phyloP scores from a whole-genome alignment of 1,140 invertebrate species.

The Hycleus phaleratus region DNA sequence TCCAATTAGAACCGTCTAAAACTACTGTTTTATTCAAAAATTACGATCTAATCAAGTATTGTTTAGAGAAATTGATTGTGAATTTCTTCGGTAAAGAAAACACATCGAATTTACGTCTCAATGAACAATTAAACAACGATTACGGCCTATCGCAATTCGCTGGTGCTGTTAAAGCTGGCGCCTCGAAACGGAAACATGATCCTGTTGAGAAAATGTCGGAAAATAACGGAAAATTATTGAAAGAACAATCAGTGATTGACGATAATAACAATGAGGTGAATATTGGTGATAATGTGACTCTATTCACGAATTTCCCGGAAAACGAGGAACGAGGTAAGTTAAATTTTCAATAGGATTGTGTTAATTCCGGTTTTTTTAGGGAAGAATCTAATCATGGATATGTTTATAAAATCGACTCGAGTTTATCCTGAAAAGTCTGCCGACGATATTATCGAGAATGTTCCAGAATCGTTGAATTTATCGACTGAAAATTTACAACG shows the following conservation, averaged over 20 bases:
- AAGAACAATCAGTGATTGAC: too few relatives aligned
- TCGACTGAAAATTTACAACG: constrained; percentile 10
- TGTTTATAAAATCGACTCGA: constrained; percentile 34
- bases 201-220: not conserved
- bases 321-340: constrained; percentile 21
- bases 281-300: not conserved
- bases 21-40: constrained; percentile 54
- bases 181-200: constrained; percentile 15
- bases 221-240: too few relatives aligned
- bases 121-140: constrained; percentile 7
- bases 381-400: constrained; percentile 33
- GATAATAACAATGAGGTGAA: not conserved
- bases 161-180: constrained; percentile 27
- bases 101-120: not conserved
- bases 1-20: constrained; percentile 46
- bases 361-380: not conserved
- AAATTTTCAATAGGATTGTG: too few relatives aligned
- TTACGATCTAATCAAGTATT: constrained; percentile 46
- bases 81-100: constrained; percentile 4
- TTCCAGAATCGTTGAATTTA: constrained; percentile 14
- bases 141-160: constrained; percentile 30
- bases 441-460: constrained; percentile 14
- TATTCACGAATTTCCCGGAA: constrained; percentile 19
- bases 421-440: constrained; percentile 8
- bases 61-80: constrained; percentile 46